Evolutionary conservation across 2,888 invertebrate species (phyloP).

Genomic region (Diplazon laetatorius): DNA sequence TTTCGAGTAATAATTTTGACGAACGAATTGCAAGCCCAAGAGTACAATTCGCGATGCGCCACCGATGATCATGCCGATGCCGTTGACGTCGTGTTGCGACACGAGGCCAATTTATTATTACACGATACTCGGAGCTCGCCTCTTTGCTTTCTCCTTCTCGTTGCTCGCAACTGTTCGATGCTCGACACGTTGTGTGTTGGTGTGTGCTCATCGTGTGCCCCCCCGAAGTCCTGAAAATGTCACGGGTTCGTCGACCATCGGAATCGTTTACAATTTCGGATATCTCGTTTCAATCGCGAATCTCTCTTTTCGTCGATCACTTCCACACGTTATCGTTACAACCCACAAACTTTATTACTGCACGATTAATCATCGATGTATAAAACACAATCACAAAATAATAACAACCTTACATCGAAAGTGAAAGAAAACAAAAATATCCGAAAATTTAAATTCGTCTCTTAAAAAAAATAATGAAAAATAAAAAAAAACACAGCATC

Average conservation of each 20-base stretch:
- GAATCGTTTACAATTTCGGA: constrained; percentile 57
- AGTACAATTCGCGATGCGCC: not conserved
- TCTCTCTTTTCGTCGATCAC: constrained; percentile 55
- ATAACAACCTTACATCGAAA: too few relatives aligned
- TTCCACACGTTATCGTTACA: constrained; percentile 16
- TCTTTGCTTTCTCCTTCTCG: constrained; percentile 78
- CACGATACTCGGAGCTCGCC: constrained; percentile 72
- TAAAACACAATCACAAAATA: too few relatives aligned
- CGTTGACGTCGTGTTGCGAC: constrained; percentile 66
- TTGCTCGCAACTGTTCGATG: constrained; percentile 27
- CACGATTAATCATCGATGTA: too few relatives aligned
- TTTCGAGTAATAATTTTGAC: not conserved
- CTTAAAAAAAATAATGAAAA: too few relatives aligned
- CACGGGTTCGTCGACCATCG: constrained; percentile 77
- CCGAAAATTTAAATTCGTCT: too few relatives aligned
- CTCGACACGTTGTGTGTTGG: constrained; percentile 2
- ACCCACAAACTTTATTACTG: not conserved
- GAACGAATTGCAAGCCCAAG: constrained; percentile 7
- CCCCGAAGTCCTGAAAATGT: constrained; percentile 78
- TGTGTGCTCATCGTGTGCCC: not conserved
- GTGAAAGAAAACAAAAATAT: too few relatives aligned
- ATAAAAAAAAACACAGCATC: too few relatives aligned
- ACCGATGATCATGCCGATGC: constrained; percentile 4
- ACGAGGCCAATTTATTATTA: constrained; percentile 78
- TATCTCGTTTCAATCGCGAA: constrained; percentile 54